Percentiles rank a stretch among this genome's conserved stretches.
Evolutionary conservation across 2,113 vertebrate species (phyloP).

Genomic region (Leiothrix lutea): DNA sequence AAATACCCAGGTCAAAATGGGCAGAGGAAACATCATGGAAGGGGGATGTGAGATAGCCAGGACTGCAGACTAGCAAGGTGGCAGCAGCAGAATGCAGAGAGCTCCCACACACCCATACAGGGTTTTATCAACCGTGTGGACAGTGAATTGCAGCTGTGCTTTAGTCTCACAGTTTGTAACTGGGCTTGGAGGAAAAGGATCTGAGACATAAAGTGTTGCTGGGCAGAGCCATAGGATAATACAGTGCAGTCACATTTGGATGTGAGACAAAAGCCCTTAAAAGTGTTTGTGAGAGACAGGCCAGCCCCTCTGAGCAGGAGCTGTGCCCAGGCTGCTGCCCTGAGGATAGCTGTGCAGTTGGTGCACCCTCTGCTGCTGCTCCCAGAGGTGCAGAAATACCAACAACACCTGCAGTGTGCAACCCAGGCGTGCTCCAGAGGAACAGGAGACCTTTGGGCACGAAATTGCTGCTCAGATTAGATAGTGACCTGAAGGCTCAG

Average conservation of each 20-base stretch:
- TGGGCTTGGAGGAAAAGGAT: not conserved
- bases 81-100: not conserved
- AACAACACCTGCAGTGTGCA: not conserved
- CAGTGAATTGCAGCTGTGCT: not conserved
- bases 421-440: not conserved
- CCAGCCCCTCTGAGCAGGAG: not conserved
- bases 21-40: not conserved
- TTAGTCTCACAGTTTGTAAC: not conserved
- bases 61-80: not conserved
- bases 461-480: not conserved
- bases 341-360: not conserved
- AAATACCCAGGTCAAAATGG: not conserved
- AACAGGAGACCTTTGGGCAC: not conserved
- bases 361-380: not conserved
- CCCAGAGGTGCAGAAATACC: not conserved
- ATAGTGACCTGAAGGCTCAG: not conserved
- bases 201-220: not conserved
- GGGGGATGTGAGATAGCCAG: not conserved
- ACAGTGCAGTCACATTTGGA: not conserved
- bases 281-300: not conserved
- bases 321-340: not conserved
- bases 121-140: not conserved
- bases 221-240: not conserved
- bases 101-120: not conserved
- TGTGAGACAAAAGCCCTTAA: not conserved